Evolutionary conservation across 1,140 invertebrate genomes (phyloP), one percentile per base, ranked within the genome.

Genomic region (Proctacanthus coquilletti): DNA sequence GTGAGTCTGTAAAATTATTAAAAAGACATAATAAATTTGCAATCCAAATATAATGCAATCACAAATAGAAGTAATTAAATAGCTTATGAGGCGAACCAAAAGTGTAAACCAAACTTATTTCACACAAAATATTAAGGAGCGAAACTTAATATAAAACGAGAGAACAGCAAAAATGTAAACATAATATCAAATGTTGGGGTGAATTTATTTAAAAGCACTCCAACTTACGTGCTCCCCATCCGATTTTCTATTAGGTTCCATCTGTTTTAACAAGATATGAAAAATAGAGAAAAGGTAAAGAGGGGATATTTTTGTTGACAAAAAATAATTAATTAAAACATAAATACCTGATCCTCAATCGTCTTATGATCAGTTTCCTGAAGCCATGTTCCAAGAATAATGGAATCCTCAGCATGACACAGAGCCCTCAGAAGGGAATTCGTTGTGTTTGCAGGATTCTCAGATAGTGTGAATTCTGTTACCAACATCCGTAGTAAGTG

Each of bases 311-410:
- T 45, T 39, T 39, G 8, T 29, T 32, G 34, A 15, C 9, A 34
- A 21, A 21, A 41, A 37, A 9, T 20, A 39, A 13, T 35, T 36
- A 13, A 18, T 34, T 35, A 25, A 10, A 38, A 38, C 10, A 30
- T 35, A 14, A 49, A 53, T 60, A 96, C 89, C 75, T 98, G 93
- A 70, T 98, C 91, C 66, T 98, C 94, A 48, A 98, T 91, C 25
- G 82, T 83, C 40, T 87, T 80, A 64, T 97, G 91, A 66, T 98
- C 93, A 5, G 88, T 94, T 58, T 96, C 88, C 56, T 93, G 86
- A 14, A 91, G 65, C 80, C 84, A 84, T 31, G 84, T 83, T 18
- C 83, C 79, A 25, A 89, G 63, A 42, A 95, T 75, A 13, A 93
- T 80, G 1, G 81, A 83, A 58, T 94, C 86, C 51, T 91, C 83